Evolutionary conservation across 2,113 vertebrate genomes (phyloP), one percentile per base, ranked within the genome.

Genomic region (Ameiurus melas): DNA sequence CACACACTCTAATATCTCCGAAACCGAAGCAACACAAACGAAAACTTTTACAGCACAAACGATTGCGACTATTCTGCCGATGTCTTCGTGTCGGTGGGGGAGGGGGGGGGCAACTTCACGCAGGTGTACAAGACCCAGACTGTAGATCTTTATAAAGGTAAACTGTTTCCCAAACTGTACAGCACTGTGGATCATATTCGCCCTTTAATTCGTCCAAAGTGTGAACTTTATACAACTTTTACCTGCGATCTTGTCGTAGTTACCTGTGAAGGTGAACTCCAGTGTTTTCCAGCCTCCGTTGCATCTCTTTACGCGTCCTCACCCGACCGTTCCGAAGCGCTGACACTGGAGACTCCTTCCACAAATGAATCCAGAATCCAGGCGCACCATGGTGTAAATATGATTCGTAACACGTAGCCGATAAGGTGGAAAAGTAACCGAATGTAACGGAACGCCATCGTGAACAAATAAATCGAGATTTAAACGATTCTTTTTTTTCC

Each of bases 141-240:
- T 70, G 30, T 68, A 81, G 47, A 81, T 33, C n/a, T 55, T 39
- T 36, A n/a, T 87, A 62, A 83, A 60, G 80, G 60, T 55, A 10
- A 87, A 53, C 36, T 10, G 33, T 64, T 78, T 33, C 19, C 47
- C 19, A 58, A 13, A 39, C 25, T 82, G 57, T 82, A 62, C 79
- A 60, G 53, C 17, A 27, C 33, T 43, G 0, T 39, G 39, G 53
- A 13, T 36, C 17, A 58, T 2, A 57, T 58, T 58, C 12, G 1
- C 57, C 8, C 27, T 33, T 81, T 20, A 7, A 77, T 51, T 27
- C 27, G 36, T 75, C 71, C 36, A 27, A 25, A 22, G 7, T 10
- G n/a, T 68, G 66, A 68, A 66, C 27, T 30, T 71, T 33, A 36
- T 71, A 22, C 8, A 4, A 16, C 19, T 2, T 2, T 55, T 27